Conservation (phyloP, 2,888 invertebrate genomes). For the Noctua fimbriata region DNA sequence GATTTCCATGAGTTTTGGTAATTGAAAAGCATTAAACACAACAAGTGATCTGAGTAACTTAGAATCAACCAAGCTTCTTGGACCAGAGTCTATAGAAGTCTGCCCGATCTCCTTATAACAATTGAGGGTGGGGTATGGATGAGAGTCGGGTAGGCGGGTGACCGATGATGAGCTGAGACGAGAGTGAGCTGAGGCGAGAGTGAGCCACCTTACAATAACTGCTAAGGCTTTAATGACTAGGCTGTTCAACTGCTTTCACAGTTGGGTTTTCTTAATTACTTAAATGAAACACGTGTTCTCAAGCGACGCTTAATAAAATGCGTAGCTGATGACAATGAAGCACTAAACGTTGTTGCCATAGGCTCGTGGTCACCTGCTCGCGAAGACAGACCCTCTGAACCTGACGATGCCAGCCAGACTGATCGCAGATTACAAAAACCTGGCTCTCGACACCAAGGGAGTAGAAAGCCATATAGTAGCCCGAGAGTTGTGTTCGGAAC, state of each 20-base stretch:
- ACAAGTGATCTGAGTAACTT: too few species aligned
- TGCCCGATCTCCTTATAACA: too few species aligned
- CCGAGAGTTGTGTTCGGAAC: constrained; percentile 77
- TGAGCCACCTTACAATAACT: not conserved
- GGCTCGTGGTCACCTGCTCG: constrained; percentile 95
- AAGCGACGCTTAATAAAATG: not conserved
- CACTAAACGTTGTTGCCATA: constrained; percentile 77
- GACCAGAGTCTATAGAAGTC: too few species aligned
- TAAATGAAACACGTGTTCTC: not conserved
- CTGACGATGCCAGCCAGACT: constrained; percentile 86
- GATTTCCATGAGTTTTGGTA: too few species aligned
- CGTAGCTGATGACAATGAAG: not conserved
- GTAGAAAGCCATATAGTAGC: constrained; percentile 76
- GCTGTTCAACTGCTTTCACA: not conserved
- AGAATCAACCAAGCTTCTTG: too few species aligned
- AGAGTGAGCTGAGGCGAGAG: not conserved
- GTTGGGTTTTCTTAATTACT: not conserved
- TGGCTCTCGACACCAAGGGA: constrained; percentile 70
- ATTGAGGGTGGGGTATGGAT: too few species aligned
- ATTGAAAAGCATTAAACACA: too few species aligned
- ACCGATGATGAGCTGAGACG: not conserved
- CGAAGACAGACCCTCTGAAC: constrained; percentile 95
- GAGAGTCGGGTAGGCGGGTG: not conserved
- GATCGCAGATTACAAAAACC: constrained; percentile 66
- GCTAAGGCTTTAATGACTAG: too few species aligned